Evolutionary conservation across 2,888 invertebrate genomes (phyloP), one percentile per base, ranked within the genome.

Genomic region (Leptinotarsa juncta): DNA sequence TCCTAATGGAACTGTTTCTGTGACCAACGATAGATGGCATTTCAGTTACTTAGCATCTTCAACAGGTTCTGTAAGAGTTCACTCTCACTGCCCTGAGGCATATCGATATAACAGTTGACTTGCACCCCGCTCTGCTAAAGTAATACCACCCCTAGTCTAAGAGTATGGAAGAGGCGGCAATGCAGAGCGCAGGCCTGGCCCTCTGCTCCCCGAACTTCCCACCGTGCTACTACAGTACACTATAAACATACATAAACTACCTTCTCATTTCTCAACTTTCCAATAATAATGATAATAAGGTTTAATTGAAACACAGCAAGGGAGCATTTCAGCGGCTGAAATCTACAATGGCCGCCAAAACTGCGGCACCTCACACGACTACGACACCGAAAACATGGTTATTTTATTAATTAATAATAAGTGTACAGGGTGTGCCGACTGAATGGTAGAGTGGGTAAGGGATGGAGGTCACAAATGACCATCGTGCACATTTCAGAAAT

Each of bases 191-290:
- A 81, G 82, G 82, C 77, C 80, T 72, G 75, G 80, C 81, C 83
- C 84, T 81, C 81, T 82, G 84, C 84, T 83, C 83, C 83, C 83
- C 79, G 72, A 82, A 83, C 80, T 73, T 55, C 42, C 72, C 73
- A 55, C 65, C 74, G 80, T 82, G 83, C 87, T 87, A 88, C 88
- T 88, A 88, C 87, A 88, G 87, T 88, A 88, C 87, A 81, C 87
- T 87, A 87, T 87, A 86, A 87, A 87, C 87, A 86, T 86, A 87
- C 87, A 86, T 88, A 87, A 87, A 88, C 87, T 87, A 87, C 87
- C 86, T 86, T 87, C 86, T 85, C 85, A 86, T 85, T 84, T 83
- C 84, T 80, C 85, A 87, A 87, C 87, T 86, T 87, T 86, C 87
- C 87, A 87, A 87, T 87, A 88, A 84, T 85, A 71, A 76, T 76